Evolutionary conservation across 2,797 vertebrate species (phyloP).

Genomic region (Siniperca obscura): DNA sequence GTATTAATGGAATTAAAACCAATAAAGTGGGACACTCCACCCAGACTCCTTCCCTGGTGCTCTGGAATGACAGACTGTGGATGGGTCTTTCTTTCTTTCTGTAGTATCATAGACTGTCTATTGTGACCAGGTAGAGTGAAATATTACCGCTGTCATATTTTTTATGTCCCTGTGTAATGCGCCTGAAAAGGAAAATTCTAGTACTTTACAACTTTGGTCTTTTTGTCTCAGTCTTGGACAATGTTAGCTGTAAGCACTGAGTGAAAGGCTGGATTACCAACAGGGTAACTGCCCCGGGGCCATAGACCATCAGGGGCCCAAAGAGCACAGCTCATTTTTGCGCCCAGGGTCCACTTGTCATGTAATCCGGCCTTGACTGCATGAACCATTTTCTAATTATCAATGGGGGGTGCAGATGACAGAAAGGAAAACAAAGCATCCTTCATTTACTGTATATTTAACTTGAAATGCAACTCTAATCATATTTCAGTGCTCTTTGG

Average conservation of each 20-base stretch:
- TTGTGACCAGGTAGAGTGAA: background rate
- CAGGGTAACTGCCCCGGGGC: background rate
- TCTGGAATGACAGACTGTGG: constrained; percentile 17
- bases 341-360: background rate
- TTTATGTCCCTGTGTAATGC: background rate
- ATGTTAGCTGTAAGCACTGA: background rate
- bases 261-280: background rate
- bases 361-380: background rate
- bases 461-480: background rate
- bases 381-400: background rate
- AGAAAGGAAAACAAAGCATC: background rate
- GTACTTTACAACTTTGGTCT: background rate
- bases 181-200: background rate
- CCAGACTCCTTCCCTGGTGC: constrained; percentile 26
- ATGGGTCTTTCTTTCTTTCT: constrained; percentile 12
- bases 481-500: background rate
- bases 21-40: constrained; percentile 65
- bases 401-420: background rate
- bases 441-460: background rate
- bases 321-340: background rate
- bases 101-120: background rate
- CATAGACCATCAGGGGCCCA: background rate
- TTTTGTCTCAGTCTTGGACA: background rate
- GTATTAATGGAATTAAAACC: constrained; percentile 82
- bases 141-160: background rate